These are phyloP conservation scores for Neogobius melanostomus DNA, from an alignment of 2,113 vertebrate species.

Conservation along the genomic window DNA sequence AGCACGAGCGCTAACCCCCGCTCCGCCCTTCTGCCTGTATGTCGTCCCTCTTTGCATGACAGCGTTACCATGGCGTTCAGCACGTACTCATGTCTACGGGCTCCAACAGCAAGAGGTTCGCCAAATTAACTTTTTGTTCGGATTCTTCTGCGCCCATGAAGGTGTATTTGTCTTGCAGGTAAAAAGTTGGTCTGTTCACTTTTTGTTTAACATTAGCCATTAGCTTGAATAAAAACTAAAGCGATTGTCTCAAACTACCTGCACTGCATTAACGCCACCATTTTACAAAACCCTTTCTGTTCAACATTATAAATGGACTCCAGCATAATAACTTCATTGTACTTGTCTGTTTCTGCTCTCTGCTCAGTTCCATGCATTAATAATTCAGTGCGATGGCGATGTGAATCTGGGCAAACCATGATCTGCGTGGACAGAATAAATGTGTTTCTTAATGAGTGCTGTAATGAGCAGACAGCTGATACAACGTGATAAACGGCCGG, in stretches of 20 bases:
- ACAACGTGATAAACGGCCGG: background rate
- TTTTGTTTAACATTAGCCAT: too few relatives aligned
- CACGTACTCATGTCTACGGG: too few relatives aligned
- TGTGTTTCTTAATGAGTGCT: conserved; percentile 5
- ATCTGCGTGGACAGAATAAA: background rate
- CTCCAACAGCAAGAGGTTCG: too few relatives aligned
- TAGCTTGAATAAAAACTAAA: background rate
- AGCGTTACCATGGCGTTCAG: too few relatives aligned
- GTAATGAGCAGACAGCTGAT: conserved; percentile 5
- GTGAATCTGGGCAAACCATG: background rate
- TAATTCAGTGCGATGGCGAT: background rate
- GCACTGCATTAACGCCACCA: background rate
- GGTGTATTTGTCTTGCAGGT: too few relatives aligned
- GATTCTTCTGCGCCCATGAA: too few relatives aligned
- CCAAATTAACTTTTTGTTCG: too few relatives aligned
- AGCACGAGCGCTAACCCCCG: too few relatives aligned
- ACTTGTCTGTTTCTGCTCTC: background rate
- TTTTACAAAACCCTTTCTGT: background rate
- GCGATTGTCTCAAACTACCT: background rate
- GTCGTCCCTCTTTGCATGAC: too few relatives aligned
- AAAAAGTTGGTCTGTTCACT: too few relatives aligned
- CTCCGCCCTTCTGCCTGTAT: too few relatives aligned
- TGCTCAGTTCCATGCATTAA: background rate
- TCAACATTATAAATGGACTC: background rate
- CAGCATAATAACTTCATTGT: too few relatives aligned